These are phyloP conservation scores for Phocides pigmalion DNA, from an alignment of 1,140 invertebrate species.

Conservation along the genomic window DNA sequence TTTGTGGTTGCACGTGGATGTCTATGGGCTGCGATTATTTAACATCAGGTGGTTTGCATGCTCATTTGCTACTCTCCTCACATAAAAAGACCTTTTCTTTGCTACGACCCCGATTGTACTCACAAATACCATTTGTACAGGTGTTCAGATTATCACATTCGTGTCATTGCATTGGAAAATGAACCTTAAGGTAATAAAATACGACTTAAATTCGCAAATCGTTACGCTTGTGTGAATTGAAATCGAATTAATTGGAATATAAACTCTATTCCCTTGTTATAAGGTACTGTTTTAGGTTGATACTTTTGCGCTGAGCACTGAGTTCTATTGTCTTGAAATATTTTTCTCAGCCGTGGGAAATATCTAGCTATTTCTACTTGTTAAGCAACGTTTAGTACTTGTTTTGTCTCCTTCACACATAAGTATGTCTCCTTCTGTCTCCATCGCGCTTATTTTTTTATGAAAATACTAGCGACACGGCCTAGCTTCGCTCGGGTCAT, in stretches of 20 bases:
- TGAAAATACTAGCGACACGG: too few relatives aligned
- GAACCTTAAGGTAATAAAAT: background rate
- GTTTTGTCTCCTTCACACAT: background rate
- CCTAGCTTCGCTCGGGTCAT: too few relatives aligned
- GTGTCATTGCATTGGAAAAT: background rate
- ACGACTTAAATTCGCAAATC: background rate
- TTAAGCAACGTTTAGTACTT: slow-evolving; percentile 3
- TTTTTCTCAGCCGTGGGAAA: slow-evolving; percentile 17
- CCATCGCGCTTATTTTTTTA: too few relatives aligned
- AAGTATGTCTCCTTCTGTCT: background rate
- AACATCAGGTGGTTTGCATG: too few relatives aligned
- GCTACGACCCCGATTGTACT: slow-evolving; percentile 7
- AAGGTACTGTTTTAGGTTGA: background rate
- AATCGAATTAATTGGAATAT: background rate
- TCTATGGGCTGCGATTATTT: too few relatives aligned
- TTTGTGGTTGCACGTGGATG: too few relatives aligned
- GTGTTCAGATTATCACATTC: slow-evolving; percentile 8
- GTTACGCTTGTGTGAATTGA: background rate
- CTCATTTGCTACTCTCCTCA: too few relatives aligned
- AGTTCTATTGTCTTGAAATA: background rate
- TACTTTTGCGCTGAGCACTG: background rate
- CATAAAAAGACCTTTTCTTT: too few relatives aligned
- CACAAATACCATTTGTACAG: slow-evolving; percentile 20
- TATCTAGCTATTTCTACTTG: slow-evolving; percentile 13
- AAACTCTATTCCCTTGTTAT: background rate